phyloP scores from a whole-genome alignment of 2,888 invertebrate genomes.

The Thera obeliscata region DNA sequence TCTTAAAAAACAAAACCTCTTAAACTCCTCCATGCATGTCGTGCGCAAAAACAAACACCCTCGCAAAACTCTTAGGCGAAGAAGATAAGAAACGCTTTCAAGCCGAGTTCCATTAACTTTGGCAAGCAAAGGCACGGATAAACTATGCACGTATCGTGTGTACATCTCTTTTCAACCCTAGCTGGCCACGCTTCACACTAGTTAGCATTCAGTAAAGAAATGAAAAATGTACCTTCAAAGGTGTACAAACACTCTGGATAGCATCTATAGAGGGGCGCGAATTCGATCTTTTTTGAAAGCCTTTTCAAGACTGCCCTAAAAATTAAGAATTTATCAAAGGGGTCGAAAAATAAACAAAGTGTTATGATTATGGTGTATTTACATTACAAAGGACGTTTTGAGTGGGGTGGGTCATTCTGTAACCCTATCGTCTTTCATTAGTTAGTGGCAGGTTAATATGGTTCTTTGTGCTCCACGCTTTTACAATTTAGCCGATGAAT shows the following conservation, averaged over 20 bases:
- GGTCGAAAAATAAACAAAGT: constrained; percentile 49
- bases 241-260: constrained; percentile 59
- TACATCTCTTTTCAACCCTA: constrained; percentile 76
- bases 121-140: constrained; percentile 68
- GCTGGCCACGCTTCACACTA: constrained; percentile 68
- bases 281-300: constrained; percentile 64
- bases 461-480: constrained; percentile 73
- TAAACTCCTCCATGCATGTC: constrained; percentile 31
- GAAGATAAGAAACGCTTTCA: constrained; percentile 72
- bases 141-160: constrained; percentile 80
- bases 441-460: constrained; percentile 79
- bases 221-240: constrained; percentile 69
- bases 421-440: constrained; percentile 77
- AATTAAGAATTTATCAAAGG: constrained; percentile 45
- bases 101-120: constrained; percentile 75
- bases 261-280: constrained; percentile 63
- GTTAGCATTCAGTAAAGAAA: constrained; percentile 64
- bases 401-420: constrained; percentile 58
- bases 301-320: constrained; percentile 34
- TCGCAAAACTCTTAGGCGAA: constrained; percentile 60
- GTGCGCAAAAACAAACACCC: constrained; percentile 53
- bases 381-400: constrained; percentile 63
- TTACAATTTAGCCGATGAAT: constrained; percentile 78
- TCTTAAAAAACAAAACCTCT: constrained; percentile 46
- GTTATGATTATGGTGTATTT: constrained; percentile 59